Conservation (phyloP, 2,888 invertebrate species). For the Metalampra italica region DNA sequence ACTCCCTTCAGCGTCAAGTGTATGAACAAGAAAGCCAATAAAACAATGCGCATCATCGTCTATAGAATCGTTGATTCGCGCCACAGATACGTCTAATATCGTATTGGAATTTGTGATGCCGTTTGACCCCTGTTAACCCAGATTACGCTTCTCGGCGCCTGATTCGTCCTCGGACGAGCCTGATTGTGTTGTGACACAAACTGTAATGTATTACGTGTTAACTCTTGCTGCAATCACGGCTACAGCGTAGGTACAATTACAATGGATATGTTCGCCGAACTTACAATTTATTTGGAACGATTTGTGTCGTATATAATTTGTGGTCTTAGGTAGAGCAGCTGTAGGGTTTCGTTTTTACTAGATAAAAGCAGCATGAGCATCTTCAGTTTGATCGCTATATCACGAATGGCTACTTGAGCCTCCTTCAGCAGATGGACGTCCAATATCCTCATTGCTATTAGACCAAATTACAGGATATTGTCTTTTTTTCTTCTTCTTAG, state of each 20-base stretch:
- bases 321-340: not conserved
- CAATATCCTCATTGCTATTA: too few species aligned
- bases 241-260: conserved; percentile 61
- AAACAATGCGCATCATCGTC: conserved; percentile 35
- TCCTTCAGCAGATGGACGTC: too few species aligned
- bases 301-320: conserved; percentile 18
- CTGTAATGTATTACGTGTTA: conserved; percentile 79
- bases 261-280: conserved; percentile 68
- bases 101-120: conserved; percentile 84
- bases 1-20: not conserved
- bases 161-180: conserved; percentile 74
- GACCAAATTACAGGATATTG: too few species aligned
- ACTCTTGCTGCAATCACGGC: conserved; percentile 77
- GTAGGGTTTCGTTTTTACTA: not conserved
- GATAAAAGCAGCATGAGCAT: not conserved
- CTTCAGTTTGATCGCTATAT: too few species aligned
- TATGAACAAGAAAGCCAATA: conserved; percentile 7
- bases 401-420: too few species aligned
- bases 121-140: conserved; percentile 87
- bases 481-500: too few species aligned
- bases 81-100: conserved; percentile 79
- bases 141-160: conserved; percentile 81
- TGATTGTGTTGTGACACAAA: conserved; percentile 80
- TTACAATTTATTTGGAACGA: conserved; percentile 57
- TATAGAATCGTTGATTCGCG: conserved; percentile 72